Evolutionary conservation across 2,113 vertebrate genomes (phyloP), one percentile per base, ranked within the genome.

Genomic region (Toxotes chatareus): DNA sequence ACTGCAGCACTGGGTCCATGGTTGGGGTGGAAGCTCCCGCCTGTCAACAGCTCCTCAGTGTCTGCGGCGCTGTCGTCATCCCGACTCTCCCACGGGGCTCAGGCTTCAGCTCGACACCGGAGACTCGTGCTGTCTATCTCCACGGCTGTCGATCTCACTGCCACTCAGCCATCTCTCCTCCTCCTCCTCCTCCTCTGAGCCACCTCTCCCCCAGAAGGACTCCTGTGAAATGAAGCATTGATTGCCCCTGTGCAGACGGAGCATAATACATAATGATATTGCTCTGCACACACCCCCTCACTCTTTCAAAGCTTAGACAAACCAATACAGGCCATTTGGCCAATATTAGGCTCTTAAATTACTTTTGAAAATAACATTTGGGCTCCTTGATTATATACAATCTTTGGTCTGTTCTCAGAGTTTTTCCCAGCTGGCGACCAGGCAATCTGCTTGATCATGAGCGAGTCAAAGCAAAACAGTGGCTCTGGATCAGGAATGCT

Each of bases 221-320:
- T 86, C 55, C 69, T 83, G 86, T 89, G 89, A 91, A 91, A 93
- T 86, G 86, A 88, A 87, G 87, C 90, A 91, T 90, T 90, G 90
- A 89, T 90, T 93, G 89, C 83, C 87, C 89, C 84, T 81, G 86
- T 82, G 89, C 79, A 78, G 73, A 80, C 56, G 27, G 77, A 91
- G 86, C 60, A 71, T 90, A 89, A 91, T 86, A 88, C 78, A 91
- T 91, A 92, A 91, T 92, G 88, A 91, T 94, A 92, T 83, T 90
- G 83, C 91, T 76, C 53, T 72, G 59, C 59, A 49, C 56, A 34
- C 51, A 49, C 13, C 16, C 53, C 51, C 61, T 13, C 63, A 5
- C n/a, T 70, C 62, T 77, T 73, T 73, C 64, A 79, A 46, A 83
- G 74, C 51, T 61, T 83, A 85, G 71, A 79, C 55, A 79, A 80